Conservation (phyloP, 2,888 invertebrate species). For the Lasiommata megera region DNA sequence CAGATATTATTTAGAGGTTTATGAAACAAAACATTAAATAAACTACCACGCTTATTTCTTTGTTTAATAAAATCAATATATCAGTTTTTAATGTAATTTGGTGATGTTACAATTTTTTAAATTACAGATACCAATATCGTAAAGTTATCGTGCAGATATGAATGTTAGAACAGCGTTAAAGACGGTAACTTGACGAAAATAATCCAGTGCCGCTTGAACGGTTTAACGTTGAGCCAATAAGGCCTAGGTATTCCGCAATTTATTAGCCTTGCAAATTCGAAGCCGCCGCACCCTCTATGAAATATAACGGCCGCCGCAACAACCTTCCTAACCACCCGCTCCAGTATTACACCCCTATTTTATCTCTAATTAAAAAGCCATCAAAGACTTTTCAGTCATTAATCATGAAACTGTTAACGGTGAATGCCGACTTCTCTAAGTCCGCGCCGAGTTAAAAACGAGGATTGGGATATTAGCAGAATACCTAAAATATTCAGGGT, state of each 20-base stretch:
- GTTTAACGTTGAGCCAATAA: slow-evolving; percentile 75
- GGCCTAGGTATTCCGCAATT: slow-evolving; percentile 78
- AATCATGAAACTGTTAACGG: slow-evolving; percentile 81
- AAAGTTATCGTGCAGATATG: background rate
- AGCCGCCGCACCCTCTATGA: slow-evolving; percentile 68
- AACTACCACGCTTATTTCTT: too few relatives aligned
- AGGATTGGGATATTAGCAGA: slow-evolving; percentile 76
- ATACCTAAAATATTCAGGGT: slow-evolving; percentile 75
- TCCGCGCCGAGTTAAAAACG: slow-evolving; percentile 61
- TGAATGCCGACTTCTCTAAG: slow-evolving; percentile 74
- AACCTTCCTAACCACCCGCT: slow-evolving; percentile 58
- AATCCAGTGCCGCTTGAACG: slow-evolving; percentile 63
- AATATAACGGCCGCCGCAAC: slow-evolving; percentile 73
- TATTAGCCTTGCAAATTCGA: slow-evolving; percentile 81
- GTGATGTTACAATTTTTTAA: too few relatives aligned
- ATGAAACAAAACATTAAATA: too few relatives aligned
- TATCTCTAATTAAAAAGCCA: slow-evolving; percentile 82
- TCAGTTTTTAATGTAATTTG: too few relatives aligned
- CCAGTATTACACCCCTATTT: slow-evolving; percentile 77
- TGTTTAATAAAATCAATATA: too few relatives aligned
- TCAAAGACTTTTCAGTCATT: slow-evolving; percentile 82
- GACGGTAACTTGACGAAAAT: slow-evolving; percentile 56
- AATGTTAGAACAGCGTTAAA: slow-evolving; percentile 26
- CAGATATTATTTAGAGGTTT: too few relatives aligned
- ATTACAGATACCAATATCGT: too few relatives aligned